Conservation (phyloP, 2,888 invertebrate genomes). For the Tachystola acroxantha region DNA sequence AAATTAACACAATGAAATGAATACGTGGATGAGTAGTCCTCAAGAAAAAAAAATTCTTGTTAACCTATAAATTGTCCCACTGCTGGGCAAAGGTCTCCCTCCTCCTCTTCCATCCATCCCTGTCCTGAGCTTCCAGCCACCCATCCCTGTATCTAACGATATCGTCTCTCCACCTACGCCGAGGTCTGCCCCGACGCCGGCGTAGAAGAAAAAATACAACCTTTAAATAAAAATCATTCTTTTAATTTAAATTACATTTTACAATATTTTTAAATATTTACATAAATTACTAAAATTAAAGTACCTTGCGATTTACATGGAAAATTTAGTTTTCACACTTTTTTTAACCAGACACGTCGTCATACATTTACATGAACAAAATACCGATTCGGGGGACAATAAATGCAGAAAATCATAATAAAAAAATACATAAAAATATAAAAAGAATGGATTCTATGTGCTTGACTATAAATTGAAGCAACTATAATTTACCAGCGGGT, state of each 20-base stretch:
- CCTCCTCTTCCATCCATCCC: too few relatives aligned
- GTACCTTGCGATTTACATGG: constrained; percentile 16
- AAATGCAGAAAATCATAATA: constrained; percentile 19
- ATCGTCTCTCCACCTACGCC: too few relatives aligned
- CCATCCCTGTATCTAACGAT: too few relatives aligned
- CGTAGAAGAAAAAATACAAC: constrained; percentile 27
- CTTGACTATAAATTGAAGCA: too few relatives aligned
- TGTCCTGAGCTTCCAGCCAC: too few relatives aligned
- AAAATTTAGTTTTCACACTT: not conserved
- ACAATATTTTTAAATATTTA: constrained; percentile 58
- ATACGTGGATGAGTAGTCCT: too few relatives aligned
- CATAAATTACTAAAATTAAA: constrained; percentile 54
- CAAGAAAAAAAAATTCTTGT: too few relatives aligned
- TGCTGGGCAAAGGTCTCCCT: too few relatives aligned
- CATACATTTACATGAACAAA: not conserved
- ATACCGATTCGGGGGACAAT: constrained; percentile 1
- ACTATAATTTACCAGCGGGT: too few relatives aligned
- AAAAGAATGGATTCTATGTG: not conserved
- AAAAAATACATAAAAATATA: not conserved
- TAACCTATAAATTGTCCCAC: too few relatives aligned
- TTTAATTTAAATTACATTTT: constrained; percentile 57
- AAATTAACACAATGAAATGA: too few relatives aligned
- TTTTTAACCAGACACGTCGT: not conserved
- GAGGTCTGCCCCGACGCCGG: too few relatives aligned
- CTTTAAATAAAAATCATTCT: constrained; percentile 54